These are phyloP conservation scores for Oxystoma pomonae DNA, from an alignment of 2,888 invertebrate genomes.

Conservation along the genomic window DNA sequence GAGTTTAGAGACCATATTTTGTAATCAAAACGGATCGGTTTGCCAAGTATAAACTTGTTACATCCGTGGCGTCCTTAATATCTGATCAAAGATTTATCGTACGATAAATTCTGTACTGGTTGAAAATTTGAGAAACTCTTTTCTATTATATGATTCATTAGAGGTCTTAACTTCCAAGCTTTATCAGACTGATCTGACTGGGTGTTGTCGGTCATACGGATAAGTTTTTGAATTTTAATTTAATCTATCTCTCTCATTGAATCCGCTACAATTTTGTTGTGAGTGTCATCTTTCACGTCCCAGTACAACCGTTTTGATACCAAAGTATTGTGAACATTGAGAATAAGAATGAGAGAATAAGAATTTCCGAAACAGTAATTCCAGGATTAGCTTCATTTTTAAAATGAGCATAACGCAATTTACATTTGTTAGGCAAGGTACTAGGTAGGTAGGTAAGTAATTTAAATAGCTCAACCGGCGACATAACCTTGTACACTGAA, in stretches of 20 bases:
- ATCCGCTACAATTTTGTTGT: conserved; percentile 8
- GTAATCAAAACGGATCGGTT: conserved; percentile 31
- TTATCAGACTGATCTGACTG: conserved; percentile 9
- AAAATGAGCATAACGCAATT: conserved; percentile 17
- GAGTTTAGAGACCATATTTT: conserved; percentile 29
- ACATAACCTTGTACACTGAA: too few species aligned
- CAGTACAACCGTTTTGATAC: conserved; percentile 22
- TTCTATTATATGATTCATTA: conserved; percentile 20
- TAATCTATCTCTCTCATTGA: conserved; percentile 8
- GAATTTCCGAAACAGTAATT: conserved; percentile 19
- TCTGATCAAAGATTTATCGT: conserved; percentile 28
- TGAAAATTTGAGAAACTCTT: conserved; percentile 23
- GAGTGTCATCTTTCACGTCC: conserved; percentile 5
- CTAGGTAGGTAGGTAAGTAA: conserved; percentile 14
- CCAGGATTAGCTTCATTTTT: conserved; percentile 14
- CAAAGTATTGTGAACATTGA: conserved; percentile 28
- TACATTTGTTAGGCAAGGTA: conserved; percentile 14
- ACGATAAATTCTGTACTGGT: conserved; percentile 20
- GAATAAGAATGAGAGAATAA: conserved; percentile 21
- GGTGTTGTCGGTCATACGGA: conserved; percentile 12
- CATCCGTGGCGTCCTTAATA: conserved; percentile 29
- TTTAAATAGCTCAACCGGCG: conserved; percentile 16
- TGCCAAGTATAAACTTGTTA: conserved; percentile 31
- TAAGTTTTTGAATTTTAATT: conserved; percentile 10
- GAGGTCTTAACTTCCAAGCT: conserved; percentile 23